Base-by-base conservation (phyloP, 2,113 vertebrate species). In the Ramphastos sulfuratus region DNA sequence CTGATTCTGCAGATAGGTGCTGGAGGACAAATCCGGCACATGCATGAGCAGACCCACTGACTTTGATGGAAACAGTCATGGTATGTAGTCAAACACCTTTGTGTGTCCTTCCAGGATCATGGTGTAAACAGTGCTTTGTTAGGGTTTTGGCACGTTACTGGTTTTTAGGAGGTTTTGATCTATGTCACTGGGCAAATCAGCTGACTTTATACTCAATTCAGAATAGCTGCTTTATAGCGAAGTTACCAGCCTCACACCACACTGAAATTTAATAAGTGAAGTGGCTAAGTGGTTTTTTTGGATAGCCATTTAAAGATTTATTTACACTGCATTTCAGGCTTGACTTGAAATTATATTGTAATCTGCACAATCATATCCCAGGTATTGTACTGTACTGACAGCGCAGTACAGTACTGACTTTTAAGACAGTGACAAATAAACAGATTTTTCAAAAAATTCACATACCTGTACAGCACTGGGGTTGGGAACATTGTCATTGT, bases 11-110 rank as follows among this genome's bases (percentile, higher is more conserved):
- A 55, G 15, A 2, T 33, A 20, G 31, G 27, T 55, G n/a, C 15
- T 4, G 2, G 48, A 64, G 60, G 16, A 58, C 30, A 37, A 44
- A 37, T 70, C 73, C 37, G 15, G 46, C 7, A 3, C 0, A 0
- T 6, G 19, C 8, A 3, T 25, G 59, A 64, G 19, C 3, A 0
- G 11, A 15, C 9, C 24, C 2, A 2, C 4, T 19, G 35, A 6
- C 20, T 71, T n/a, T 0, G 0, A 5, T 28, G 44, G 58, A 58
- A 79, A 52, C 4, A 39, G 4, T 37, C 44, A 16, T 0, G 0
- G 37, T 19, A 67, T 11, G 11, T 3, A 31, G 37, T 15, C 4
- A 1, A 81, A 52, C 39, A 72, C 4, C 10, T 88, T 58, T 15
- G 7, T 1, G 7, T 7, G 7, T 54, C 70, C 39, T 81, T 81